Evolutionary conservation across 2,888 invertebrate genomes (phyloP).

Genomic region (Ashinkailepas kermadecensis): DNA sequence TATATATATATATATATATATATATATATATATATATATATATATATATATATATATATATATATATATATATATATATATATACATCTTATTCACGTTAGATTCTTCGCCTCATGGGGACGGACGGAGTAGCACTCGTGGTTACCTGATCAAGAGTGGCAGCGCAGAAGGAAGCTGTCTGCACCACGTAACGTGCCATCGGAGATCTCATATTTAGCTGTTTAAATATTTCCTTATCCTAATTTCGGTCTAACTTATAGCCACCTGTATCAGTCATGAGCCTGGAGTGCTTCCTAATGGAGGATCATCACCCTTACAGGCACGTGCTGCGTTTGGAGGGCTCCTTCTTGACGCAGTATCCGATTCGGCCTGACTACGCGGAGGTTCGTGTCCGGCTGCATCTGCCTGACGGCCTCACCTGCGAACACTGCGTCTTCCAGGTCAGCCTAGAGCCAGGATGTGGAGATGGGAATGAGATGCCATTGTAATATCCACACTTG

Average conservation of each 20-base stretch:
- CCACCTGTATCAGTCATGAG: neutral
- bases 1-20: too few species aligned
- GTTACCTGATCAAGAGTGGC: too few species aligned
- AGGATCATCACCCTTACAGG: neutral
- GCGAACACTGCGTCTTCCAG: slow-evolving; percentile 40
- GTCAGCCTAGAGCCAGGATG: slow-evolving; percentile 22
- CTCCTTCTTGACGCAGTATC: neutral
- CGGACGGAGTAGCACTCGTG: too few species aligned
- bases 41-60: too few species aligned
- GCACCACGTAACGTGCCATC: too few species aligned
- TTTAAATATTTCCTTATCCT: neutral
- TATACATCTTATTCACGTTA: too few species aligned
- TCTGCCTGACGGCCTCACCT: slow-evolving; percentile 37
- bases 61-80: too few species aligned
- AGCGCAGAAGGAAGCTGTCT: too few species aligned
- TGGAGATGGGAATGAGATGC: too few species aligned
- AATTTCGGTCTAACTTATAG: neutral
- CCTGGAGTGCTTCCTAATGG: neutral
- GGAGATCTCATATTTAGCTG: neutral
- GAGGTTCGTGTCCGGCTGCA: slow-evolving; percentile 31
- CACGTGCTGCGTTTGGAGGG: neutral
- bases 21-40: too few species aligned
- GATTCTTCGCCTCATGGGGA: too few species aligned
- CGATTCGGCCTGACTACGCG: slow-evolving; percentile 10
- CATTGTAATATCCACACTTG: slow-evolving; percentile 2